Percentiles rank a stretch among this genome's conserved stretches.
Evolutionary conservation across 2,888 invertebrate genomes (phyloP).

Genomic region (Pollenia amentaria): DNA sequence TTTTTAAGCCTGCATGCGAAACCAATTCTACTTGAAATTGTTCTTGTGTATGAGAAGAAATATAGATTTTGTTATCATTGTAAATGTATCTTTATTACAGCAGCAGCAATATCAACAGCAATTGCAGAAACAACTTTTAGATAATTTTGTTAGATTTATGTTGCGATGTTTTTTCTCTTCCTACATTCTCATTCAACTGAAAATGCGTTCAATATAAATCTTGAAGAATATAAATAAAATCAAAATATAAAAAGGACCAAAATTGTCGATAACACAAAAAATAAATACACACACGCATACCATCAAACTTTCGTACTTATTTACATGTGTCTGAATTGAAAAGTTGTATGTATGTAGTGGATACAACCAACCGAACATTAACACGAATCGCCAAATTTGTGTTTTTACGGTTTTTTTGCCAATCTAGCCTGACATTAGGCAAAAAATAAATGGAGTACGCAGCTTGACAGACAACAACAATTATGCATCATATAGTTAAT

Average conservation of each 20-base stretch:
- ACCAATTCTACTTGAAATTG: conserved; percentile 1
- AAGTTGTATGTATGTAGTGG: too few relatives aligned
- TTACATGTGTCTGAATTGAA: neutral
- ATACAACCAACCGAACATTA: too few relatives aligned
- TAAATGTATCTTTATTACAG: conserved; percentile 26
- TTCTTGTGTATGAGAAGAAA: conserved; percentile 16
- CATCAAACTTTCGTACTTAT: too few relatives aligned
- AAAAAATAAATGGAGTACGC: too few relatives aligned
- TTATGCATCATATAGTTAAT: too few relatives aligned
- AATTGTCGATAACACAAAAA: conserved; percentile 37
- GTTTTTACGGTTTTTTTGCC: too few relatives aligned
- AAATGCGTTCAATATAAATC: conserved; percentile 41
- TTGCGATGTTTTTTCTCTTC: conserved; percentile 41
- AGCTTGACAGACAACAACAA: too few relatives aligned
- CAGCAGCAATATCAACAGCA: conserved; percentile 1
- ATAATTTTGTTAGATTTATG: conserved; percentile 60
- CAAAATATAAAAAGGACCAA: conserved; percentile 13
- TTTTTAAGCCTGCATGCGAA: neutral
- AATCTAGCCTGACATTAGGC: too few relatives aligned
- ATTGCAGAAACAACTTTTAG: conserved; percentile 35
- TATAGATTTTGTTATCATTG: conserved; percentile 53
- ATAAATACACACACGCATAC: neutral
- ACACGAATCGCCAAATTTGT: too few relatives aligned
- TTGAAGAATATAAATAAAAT: conserved; percentile 20
- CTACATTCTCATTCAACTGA: conserved; percentile 18